These are phyloP conservation scores for Lepus timidus DNA, from an alignment of 2,113 vertebrate species.

Conservation along the genomic window DNA sequence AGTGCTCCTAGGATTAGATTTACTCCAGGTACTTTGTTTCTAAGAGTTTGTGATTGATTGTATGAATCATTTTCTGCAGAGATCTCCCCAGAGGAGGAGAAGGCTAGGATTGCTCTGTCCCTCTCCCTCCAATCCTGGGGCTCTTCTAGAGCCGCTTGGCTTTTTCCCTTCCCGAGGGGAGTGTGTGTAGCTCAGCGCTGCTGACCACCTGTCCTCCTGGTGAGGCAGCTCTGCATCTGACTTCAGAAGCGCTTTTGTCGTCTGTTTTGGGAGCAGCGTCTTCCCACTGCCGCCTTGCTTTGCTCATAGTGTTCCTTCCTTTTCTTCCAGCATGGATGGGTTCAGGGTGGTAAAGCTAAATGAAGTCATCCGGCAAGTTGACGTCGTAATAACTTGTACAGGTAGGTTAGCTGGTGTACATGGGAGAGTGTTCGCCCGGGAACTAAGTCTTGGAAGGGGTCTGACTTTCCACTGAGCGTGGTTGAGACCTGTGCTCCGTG, in stretches of 20 bases:
- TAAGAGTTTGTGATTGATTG: not conserved
- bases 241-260: not conserved
- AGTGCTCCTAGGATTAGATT: not conserved
- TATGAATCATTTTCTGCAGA: not conserved
- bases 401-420: constrained; percentile 86
- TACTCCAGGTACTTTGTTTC: not conserved
- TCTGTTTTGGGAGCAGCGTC: not conserved
- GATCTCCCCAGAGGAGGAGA: not conserved
- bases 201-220: not conserved
- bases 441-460: not conserved
- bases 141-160: not conserved
- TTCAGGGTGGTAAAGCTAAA: constrained; percentile 98
- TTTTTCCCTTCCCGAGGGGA: constrained; percentile 10
- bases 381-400: constrained; percentile 99
- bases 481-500: not conserved
- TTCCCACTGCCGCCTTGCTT: not conserved
- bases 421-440: not conserved
- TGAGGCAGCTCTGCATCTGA: not conserved
- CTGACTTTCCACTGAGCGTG: not conserved
- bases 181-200: not conserved
- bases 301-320: constrained; percentile 54
- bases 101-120: not conserved
- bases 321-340: constrained; percentile 95
- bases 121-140: not conserved
- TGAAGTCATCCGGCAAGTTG: constrained; percentile 98